Evolutionary conservation across 1,140 invertebrate genomes (phyloP).

Genomic region (Zeugodacus cucurbitae): DNA sequence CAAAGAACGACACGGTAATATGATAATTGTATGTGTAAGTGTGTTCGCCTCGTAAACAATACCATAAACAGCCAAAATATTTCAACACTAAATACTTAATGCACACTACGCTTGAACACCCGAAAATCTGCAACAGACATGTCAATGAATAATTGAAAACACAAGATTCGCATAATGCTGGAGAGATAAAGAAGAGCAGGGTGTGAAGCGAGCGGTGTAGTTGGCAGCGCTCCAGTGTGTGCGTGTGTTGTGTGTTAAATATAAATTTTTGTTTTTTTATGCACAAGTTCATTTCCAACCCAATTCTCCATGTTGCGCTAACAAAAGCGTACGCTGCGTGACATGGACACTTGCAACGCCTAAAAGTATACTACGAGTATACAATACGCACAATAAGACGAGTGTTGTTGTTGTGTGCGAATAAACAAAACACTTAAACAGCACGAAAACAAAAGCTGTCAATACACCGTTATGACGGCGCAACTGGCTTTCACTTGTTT

Average conservation of each 20-base stretch:
- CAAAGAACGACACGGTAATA: background rate
- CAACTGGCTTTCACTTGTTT: background rate
- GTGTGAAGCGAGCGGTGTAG: background rate
- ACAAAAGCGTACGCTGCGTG: background rate
- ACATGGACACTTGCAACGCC: conserved; percentile 13
- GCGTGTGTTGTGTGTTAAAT: background rate
- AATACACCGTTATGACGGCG: background rate
- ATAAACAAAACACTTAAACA: conserved; percentile 22
- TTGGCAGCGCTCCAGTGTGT: background rate
- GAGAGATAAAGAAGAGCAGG: background rate
- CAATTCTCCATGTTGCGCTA: background rate
- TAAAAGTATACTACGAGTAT: background rate
- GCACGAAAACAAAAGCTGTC: conserved; percentile 22
- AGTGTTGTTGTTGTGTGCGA: background rate
- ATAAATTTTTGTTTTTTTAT: background rate
- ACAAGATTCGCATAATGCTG: background rate
- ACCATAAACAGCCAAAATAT: background rate
- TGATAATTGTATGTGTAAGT: background rate
- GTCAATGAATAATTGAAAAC: conserved; percentile 37
- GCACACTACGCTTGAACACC: background rate
- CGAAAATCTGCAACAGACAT: background rate
- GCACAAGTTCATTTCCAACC: background rate
- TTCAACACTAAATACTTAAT: background rate
- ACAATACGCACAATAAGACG: background rate
- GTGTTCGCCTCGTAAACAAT: background rate